These are phyloP conservation scores for Oxytorus armatus DNA, from an alignment of 2,888 invertebrate species.

Conservation along the genomic window DNA sequence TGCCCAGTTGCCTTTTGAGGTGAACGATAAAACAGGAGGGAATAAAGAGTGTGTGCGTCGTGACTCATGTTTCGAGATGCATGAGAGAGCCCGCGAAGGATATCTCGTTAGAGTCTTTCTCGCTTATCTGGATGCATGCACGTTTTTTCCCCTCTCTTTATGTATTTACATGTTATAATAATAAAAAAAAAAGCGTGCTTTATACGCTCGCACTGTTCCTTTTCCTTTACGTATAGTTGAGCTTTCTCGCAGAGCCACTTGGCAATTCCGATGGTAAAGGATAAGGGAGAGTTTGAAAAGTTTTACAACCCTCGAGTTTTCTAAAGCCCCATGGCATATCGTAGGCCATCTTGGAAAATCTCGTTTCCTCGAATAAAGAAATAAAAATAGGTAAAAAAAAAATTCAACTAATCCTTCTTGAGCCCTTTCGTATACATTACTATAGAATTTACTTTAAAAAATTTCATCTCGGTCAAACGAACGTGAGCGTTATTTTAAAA, in stretches of 20 bases:
- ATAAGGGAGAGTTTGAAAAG: slow-evolving; percentile 18
- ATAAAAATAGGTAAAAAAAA: neutral
- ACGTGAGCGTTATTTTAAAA: no score
- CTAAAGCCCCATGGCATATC: neutral
- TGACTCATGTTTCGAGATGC: slow-evolving; percentile 26
- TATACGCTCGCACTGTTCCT: slow-evolving; percentile 7
- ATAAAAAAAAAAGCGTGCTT: slow-evolving; percentile 26
- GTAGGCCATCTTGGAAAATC: neutral
- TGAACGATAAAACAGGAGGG: no score
- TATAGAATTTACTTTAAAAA: neutral
- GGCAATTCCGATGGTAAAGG: slow-evolving; percentile 37
- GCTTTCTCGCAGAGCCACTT: slow-evolving; percentile 7
- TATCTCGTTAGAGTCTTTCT: slow-evolving; percentile 18
- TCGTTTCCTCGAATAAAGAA: slow-evolving; percentile 5
- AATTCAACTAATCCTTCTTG: neutral
- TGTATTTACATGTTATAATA: slow-evolving; percentile 33
- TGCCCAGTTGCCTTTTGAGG: no score
- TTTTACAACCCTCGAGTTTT: slow-evolving; percentile 15
- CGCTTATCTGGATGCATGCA: slow-evolving; percentile 29
- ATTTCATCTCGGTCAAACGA: no score
- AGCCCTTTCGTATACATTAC: neutral
- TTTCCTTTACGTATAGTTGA: neutral
- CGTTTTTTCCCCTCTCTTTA: neutral
- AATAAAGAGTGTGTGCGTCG: slow-evolving; percentile 8
- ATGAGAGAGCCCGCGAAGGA: slow-evolving; percentile 14